Evolutionary conservation across 2,888 invertebrate genomes (phyloP), one percentile per base, ranked within the genome.

Genomic region (Hartigia nigra): DNA sequence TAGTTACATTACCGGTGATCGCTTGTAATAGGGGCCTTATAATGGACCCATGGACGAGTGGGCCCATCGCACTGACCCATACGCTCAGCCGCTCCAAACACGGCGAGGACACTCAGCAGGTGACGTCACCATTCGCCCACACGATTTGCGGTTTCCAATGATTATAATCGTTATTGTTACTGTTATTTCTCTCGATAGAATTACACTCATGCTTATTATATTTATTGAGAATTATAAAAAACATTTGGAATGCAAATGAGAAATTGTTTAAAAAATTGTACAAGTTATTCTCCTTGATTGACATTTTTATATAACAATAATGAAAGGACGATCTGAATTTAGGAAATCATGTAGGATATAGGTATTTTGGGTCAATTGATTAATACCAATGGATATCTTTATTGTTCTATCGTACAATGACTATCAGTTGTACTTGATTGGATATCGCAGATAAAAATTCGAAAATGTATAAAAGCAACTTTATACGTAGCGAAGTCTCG

Each of bases 1-100:
- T 9, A 55, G 55, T 23, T 55, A 55, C 55, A 36, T 55, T 36
- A 35, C 1, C 36, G 31, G 75, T 55, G 55, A 77, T 77, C 79
- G 75, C 75, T 35, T 76, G 77, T 75, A 80, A 76, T 74, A 70
- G 76, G 70, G 76, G 77, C 79, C 39, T 76, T 69, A 79, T 85
- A 82, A 82, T 81, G 80, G 77, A 70, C 72, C 78, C 31, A 79
- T 76, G 77, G 79, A 81, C 78, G 83, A 84, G 84, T 85, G 83
- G 84, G 82, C 78, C 78, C 74, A 78, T 74, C 31, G 74, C 55
- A 75, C 76, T 83, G 83, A 85, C 81, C 84, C 82, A 83, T 81
- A 79, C 83, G 80, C 80, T 76, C 34, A 70, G 74, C 78, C 82
- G 80, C 81, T 80, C 84, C 84, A 84, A 85, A 86, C 79, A 86